Percentiles rank a stretch among this genome's conserved stretches.
These are phyloP conservation scores for Platysternon megacephalum DNA, from an alignment of 2,113 vertebrate species.

Conservation along the genomic window DNA sequence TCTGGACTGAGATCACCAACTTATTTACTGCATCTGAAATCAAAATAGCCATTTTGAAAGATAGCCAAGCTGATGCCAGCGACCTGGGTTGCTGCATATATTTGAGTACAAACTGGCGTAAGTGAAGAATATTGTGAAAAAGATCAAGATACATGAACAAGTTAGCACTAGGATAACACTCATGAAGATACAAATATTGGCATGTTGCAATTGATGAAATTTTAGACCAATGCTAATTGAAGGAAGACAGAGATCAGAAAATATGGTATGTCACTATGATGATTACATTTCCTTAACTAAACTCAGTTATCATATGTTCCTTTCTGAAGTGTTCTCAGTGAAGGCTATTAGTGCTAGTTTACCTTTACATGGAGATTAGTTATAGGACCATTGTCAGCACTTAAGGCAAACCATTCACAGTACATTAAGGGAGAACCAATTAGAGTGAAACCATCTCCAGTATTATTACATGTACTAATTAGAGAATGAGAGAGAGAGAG, in stretches of 20 bases:
- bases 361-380: conserved; percentile 68
- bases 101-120: background rate
- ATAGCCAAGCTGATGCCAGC: background rate
- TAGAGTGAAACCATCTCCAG: conserved; percentile 70
- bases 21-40: background rate
- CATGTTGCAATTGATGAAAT: fast-evolving
- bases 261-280: background rate
- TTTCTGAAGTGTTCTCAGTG: conserved; percentile 43
- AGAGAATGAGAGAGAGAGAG: conserved; percentile 39
- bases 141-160: background rate
- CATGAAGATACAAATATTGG: background rate
- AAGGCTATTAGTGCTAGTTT: conserved; percentile 52
- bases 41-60: background rate
- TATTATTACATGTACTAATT: conserved; percentile 77
- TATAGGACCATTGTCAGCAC: conserved; percentile 73
- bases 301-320: conserved; percentile 10
- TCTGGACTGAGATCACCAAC: background rate
- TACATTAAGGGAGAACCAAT: conserved; percentile 69
- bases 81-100: background rate
- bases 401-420: conserved; percentile 72
- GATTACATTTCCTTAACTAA: background rate
- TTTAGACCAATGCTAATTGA: background rate
- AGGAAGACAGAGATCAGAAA: conserved; percentile 5
- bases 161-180: background rate
- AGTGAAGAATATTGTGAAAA: background rate